Evolutionary conservation across 2,797 vertebrate genomes (phyloP), one percentile per base, ranked within the genome.

Genomic region (Euphonia xanthogaster): DNA sequence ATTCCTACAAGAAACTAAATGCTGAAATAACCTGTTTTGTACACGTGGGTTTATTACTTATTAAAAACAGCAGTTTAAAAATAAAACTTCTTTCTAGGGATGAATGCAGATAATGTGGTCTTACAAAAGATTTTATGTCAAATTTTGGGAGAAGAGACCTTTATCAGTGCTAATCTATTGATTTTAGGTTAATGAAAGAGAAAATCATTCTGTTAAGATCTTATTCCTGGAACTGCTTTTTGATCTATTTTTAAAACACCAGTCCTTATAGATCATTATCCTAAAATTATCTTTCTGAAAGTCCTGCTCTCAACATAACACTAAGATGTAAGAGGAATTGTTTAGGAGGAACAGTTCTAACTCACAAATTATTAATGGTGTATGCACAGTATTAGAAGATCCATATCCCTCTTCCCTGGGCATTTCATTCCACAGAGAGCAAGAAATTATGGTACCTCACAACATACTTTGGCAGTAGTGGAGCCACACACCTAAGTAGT

Each of bases 241-340:
- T 80, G 76, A 88, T 93, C 94, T 93, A 75, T 93, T 95, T 96
- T 93, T 94, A 90, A 86, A 91, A 66, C 28, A 71, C 7, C 1
- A 7, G 40, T 92, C 30, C 44, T 86, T 90, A 72, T 27, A 91
- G 72, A 78, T 84, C 82, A 90, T 81, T 86, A 83, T 65, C 54
- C 72, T 65, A 30, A 86, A 94, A 96, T 88, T 77, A 91, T 91
- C 66, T 31, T 94, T 83, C 85, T 47, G 33, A 70, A 91, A 93
- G 58, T 90, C 87, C 73, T 81, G 30, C 66, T 93, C 68, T 88
- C 89, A 78, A 47, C 22, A 48, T 60, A 88, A 90, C 68, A 68
- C 62, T 70, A 86, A 78, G 72, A 91, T 75, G 55, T 63, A 90
- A 92, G 47, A 91, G 58, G 31, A 51, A 18, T 55, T 90, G 40